These are phyloP conservation scores for Leptatherina wallacei DNA, from an alignment of 2,797 vertebrate species.

Conservation along the genomic window DNA sequence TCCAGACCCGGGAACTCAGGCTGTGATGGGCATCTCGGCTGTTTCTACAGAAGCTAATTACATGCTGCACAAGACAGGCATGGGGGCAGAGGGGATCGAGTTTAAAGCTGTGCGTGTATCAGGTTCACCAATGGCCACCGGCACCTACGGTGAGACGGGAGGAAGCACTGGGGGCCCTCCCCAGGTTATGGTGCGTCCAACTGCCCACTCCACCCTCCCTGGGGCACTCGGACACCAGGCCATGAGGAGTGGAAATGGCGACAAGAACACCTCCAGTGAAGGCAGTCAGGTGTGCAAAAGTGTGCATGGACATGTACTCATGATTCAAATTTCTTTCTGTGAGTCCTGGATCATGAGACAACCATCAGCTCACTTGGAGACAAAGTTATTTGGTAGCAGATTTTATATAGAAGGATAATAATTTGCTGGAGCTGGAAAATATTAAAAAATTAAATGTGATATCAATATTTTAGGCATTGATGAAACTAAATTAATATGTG, in stretches of 20 bases:
- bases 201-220: slow-evolving; percentile 85
- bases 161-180: slow-evolving; percentile 80
- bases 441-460: background rate
- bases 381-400: background rate
- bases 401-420: background rate
- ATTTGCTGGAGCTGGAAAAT: background rate
- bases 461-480: background rate
- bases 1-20: slow-evolving; percentile 82
- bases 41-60: slow-evolving; percentile 89
- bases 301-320: background rate
- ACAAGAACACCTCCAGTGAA: slow-evolving; percentile 66
- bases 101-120: slow-evolving; percentile 75
- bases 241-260: slow-evolving; percentile 52
- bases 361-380: background rate
- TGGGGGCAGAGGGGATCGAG: slow-evolving; percentile 76
- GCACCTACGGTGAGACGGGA: slow-evolving; percentile 69
- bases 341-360: background rate
- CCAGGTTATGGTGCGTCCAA: slow-evolving; percentile 92
- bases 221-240: slow-evolving; percentile 48
- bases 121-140: slow-evolving; percentile 54
- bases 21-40: slow-evolving; percentile 86
- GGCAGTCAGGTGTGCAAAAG: slow-evolving; percentile 64
- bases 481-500: background rate
- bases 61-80: slow-evolving; percentile 77
- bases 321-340: background rate